Conservation (phyloP, 2,888 invertebrate species). For the Coelopa pilipes region DNA sequence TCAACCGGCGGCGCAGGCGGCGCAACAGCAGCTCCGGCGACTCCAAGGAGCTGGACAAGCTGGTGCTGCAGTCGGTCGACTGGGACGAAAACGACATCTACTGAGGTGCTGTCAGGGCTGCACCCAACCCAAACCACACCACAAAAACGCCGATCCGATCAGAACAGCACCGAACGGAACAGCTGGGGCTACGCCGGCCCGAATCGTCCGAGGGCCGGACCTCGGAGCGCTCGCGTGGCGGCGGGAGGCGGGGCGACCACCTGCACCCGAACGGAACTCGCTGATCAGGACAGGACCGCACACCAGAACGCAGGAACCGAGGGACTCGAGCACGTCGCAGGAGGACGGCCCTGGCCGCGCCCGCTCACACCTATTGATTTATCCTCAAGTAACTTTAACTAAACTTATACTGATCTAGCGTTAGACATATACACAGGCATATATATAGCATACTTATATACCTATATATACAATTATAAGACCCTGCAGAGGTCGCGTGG, state of each 20-base stretch:
- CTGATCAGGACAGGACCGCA: background rate
- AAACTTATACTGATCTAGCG: too few species aligned
- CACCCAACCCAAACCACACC: too few species aligned
- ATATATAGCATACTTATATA: too few species aligned
- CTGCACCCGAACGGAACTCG: background rate
- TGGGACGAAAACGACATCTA: conserved; percentile 67
- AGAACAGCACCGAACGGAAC: too few species aligned
- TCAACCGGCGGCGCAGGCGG: conserved; percentile 60
- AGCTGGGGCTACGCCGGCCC: too few species aligned
- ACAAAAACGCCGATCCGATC: too few species aligned
- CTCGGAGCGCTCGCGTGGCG: background rate
- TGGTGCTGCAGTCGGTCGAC: conserved; percentile 66
- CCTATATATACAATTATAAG: too few species aligned
- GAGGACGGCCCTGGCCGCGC: background rate
- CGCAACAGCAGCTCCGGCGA: conserved; percentile 65
- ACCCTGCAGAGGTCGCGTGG: too few species aligned
- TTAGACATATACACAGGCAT: too few species aligned
- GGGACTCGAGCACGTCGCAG: background rate
- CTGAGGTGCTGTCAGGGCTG: too few species aligned
- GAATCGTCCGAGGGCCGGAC: background rate
- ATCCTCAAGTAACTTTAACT: too few species aligned
- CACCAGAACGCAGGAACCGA: background rate
- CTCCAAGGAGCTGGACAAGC: conserved; percentile 65
- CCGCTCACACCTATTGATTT: too few species aligned
- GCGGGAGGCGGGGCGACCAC: background rate